Conservation (phyloP, 2,113 vertebrate species). For the Chaetorhynchus papuensis region DNA sequence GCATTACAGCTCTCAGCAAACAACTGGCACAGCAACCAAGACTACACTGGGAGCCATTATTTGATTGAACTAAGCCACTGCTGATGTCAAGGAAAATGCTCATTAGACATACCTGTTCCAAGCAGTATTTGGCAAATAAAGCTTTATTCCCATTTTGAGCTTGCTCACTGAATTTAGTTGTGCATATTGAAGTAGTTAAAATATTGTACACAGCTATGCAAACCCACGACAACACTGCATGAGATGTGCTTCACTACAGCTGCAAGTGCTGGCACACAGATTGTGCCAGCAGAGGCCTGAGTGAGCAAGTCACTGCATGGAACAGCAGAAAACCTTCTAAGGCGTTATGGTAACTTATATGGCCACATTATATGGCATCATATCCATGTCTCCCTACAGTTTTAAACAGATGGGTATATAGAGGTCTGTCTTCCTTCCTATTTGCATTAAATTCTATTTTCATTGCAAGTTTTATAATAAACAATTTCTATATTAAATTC, state of each 20-base stretch:
- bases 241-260: not conserved
- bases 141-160: not conserved
- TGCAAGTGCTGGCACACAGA: fast-evolving
- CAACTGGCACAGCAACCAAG: not conserved
- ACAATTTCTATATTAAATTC: not conserved
- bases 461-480: not conserved
- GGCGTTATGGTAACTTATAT: fast-evolving
- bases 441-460: not conserved
- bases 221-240: not conserved
- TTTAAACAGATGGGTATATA: not conserved
- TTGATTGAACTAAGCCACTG: not conserved
- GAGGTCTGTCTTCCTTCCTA: not conserved
- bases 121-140: not conserved
- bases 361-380: not conserved
- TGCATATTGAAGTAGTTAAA: not conserved
- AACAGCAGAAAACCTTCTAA: not conserved
- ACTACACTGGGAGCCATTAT: not conserved
- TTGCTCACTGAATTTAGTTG: not conserved
- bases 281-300: not conserved
- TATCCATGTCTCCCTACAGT: not conserved
- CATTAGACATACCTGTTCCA: not conserved
- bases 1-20: not conserved
- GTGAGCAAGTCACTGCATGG: not conserved
- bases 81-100: not conserved
- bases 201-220: not conserved